These are phyloP conservation scores for Aspidiotus rigidus DNA, from an alignment of 2,888 invertebrate genomes.

Conservation along the genomic window DNA sequence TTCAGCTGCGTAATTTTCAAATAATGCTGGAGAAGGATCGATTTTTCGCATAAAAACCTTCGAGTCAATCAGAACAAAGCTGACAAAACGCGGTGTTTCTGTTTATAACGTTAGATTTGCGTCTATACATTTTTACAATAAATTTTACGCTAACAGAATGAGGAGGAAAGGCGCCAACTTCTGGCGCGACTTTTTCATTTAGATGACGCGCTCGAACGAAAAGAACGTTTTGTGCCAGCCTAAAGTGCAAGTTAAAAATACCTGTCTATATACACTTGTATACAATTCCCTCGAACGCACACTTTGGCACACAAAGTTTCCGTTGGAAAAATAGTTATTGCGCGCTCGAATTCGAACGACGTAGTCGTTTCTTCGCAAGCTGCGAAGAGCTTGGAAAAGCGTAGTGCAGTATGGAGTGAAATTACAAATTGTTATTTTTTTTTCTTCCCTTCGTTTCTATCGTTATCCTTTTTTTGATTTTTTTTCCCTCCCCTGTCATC, in stretches of 20 bases:
- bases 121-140: not conserved
- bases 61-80: no score
- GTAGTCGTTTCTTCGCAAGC: slow-evolving; percentile 4
- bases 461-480: slow-evolving; percentile 2
- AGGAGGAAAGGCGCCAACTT: not conserved
- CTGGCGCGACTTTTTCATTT: slow-evolving; percentile 4
- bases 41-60: no score
- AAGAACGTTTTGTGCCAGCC: slow-evolving; percentile 17
- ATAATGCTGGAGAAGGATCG: no score
- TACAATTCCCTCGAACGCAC: not conserved
- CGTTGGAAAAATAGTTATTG: slow-evolving; percentile 11
- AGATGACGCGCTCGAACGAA: not conserved
- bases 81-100: not conserved
- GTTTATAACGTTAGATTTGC: not conserved
- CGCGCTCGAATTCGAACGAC: slow-evolving; percentile 7
- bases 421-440: not conserved
- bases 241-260: slow-evolving; percentile 23
- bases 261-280: slow-evolving; percentile 9
- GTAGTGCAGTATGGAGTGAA: not conserved
- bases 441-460: not conserved
- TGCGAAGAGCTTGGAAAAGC: slow-evolving; percentile 11
- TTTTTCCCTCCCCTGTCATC: not conserved
- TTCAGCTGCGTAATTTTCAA: no score
- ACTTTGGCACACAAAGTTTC: slow-evolving; percentile 2
- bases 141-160: no score